Percentiles rank a stretch among this genome's conserved stretches.
phyloP scores from a whole-genome alignment of 2,113 vertebrate genomes.

The Aphelocoma coerulescens region DNA sequence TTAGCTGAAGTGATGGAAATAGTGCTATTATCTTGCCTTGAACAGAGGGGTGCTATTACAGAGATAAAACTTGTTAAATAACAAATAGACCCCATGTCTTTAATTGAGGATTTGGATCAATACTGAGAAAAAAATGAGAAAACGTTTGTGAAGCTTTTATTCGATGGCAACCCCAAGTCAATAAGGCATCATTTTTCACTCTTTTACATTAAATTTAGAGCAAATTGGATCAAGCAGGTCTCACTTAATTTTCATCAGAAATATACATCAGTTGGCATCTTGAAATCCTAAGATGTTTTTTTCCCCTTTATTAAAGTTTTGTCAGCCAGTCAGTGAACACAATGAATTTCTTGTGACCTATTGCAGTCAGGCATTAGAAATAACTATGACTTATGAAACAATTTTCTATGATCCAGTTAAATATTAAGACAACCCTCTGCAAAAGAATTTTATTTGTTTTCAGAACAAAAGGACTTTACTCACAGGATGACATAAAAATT shows the following conservation, averaged over 20 bases:
- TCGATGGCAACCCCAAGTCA: neutral
- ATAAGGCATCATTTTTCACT: neutral
- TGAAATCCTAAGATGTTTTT: neutral
- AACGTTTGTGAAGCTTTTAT: neutral
- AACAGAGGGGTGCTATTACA: neutral
- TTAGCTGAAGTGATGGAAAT: neutral
- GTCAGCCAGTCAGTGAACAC: neutral
- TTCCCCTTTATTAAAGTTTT: neutral
- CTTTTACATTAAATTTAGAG: neutral
- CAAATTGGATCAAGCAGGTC: neutral
- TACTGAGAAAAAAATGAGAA: neutral
- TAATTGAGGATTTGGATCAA: neutral
- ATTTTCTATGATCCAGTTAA: neutral
- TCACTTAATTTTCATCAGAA: neutral
- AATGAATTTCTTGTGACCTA: neutral
- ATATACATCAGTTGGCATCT: neutral
- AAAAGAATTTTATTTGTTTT: neutral
- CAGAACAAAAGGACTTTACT: neutral
- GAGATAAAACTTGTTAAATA: slow-evolving; percentile 3
- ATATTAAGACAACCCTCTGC: neutral
- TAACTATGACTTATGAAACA: neutral
- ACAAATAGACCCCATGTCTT: neutral
- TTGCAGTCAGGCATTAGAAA: neutral
- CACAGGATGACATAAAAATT: neutral
- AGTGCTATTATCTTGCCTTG: neutral